phyloP scores from a whole-genome alignment of 1,140 invertebrate genomes.

The Temnothorax curvispinosus region DNA sequence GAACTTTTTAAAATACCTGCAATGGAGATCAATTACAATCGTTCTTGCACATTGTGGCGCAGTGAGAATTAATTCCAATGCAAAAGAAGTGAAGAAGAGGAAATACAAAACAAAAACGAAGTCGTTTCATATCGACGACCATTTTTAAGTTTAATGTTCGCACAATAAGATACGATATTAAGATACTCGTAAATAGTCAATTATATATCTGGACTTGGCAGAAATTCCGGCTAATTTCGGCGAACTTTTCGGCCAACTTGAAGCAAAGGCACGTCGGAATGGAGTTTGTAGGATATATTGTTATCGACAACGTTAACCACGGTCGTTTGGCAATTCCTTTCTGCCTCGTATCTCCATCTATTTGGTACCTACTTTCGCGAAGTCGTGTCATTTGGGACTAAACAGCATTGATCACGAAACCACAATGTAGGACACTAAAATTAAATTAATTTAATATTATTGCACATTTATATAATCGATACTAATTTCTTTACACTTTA shows the following conservation, averaged over 20 bases:
- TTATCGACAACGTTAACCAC: constrained; percentile 41
- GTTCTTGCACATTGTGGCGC: not conserved
- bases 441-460: constrained; percentile 10
- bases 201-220: constrained; percentile 54
- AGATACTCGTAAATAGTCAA: constrained; percentile 66
- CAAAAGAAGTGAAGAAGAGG: not conserved
- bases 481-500: not conserved
- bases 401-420: constrained; percentile 27
- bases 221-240: constrained; percentile 39
- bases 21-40: constrained; percentile 39
- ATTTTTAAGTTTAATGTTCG: constrained; percentile 57
- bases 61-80: constrained; percentile 14
- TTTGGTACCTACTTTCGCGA: constrained; percentile 2
- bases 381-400: constrained; percentile 33
- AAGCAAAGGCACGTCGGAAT: not conserved
- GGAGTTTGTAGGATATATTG: constrained; percentile 34
- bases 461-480: not conserved
- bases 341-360: constrained; percentile 36
- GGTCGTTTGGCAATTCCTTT: constrained; percentile 21
- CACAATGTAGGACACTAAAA: not conserved
- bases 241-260: constrained; percentile 44
- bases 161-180: constrained; percentile 1
- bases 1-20: constrained; percentile 78
- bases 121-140: constrained; percentile 44
- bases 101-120: constrained; percentile 27